These are phyloP conservation scores for Petrocephalus microphthalmus DNA, from an alignment of 2,113 vertebrate species.

Conservation along the genomic window DNA sequence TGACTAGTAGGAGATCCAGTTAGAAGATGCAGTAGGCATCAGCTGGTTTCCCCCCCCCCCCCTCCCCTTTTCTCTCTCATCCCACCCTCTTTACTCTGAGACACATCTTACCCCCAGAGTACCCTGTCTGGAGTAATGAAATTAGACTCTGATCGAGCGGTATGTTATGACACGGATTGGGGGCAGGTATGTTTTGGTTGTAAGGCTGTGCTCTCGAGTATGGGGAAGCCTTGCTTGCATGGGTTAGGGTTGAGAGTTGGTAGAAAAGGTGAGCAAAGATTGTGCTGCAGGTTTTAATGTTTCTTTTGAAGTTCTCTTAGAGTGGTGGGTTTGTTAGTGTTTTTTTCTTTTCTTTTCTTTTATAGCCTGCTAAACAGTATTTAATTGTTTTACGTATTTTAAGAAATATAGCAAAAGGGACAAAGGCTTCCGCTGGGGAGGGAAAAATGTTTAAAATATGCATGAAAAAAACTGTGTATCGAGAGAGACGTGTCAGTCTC, in stretches of 20 bases:
- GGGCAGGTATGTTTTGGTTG: constrained; percentile 2
- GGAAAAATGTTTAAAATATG: constrained; percentile 29
- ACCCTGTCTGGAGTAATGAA: background rate
- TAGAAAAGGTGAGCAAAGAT: constrained; percentile 21
- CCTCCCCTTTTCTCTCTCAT: background rate
- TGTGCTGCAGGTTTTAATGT: constrained; percentile 38
- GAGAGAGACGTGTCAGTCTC: constrained; percentile 21
- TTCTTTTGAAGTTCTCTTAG: constrained; percentile 36
- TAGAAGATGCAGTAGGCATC: constrained; percentile 4
- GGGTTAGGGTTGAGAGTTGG: constrained; percentile 3
- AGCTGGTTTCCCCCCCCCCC: background rate
- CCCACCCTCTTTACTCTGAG: background rate
- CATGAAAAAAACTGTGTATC: constrained; percentile 4
- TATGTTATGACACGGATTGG: background rate
- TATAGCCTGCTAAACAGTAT: constrained; percentile 63
- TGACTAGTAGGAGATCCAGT: background rate
- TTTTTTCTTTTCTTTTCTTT: constrained; percentile 39
- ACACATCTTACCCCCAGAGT: constrained; percentile 7
- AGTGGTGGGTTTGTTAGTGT: constrained; percentile 30
- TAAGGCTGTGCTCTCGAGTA: background rate
- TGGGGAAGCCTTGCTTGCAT: constrained; percentile 7
- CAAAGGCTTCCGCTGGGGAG: constrained; percentile 43
- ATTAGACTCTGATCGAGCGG: background rate
- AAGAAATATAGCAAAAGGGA: constrained; percentile 46
- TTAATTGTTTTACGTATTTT: constrained; percentile 59